Percentiles rank a stretch among this genome's conserved stretches.
Conservation (phyloP, 2,113 vertebrate species). For the Tachysurus fulvidraco region DNA sequence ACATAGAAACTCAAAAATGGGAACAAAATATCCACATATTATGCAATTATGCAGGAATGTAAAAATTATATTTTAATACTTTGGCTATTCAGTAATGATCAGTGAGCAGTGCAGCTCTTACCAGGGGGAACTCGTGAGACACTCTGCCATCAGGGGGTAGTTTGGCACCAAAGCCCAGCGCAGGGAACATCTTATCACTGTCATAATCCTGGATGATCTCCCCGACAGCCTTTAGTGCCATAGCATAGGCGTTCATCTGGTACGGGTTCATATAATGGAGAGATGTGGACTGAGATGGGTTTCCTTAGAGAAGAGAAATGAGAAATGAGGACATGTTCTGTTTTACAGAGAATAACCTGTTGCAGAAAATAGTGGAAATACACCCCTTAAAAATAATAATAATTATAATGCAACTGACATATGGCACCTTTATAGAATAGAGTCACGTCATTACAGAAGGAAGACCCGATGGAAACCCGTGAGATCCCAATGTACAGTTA, state of each 20-base stretch:
- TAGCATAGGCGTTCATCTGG: slow-evolving; percentile 93
- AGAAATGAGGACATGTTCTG: slow-evolving; percentile 42
- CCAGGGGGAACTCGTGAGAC: slow-evolving; percentile 91
- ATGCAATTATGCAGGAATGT: slow-evolving; percentile 16
- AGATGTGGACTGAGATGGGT: slow-evolving; percentile 91
- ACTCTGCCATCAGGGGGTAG: slow-evolving; percentile 88
- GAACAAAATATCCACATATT: background rate
- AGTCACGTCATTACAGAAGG: background rate
- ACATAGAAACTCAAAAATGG: background rate
- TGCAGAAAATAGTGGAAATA: background rate
- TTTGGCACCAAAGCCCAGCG: slow-evolving; percentile 91
- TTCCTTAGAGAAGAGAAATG: slow-evolving; percentile 68
- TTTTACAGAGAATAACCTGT: background rate
- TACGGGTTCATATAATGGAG: slow-evolving; percentile 96
- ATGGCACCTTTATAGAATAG: background rate
- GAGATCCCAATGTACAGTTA: background rate
- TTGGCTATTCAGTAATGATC: background rate
- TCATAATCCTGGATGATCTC: slow-evolving; percentile 97
- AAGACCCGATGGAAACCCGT: background rate
- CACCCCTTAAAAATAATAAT: background rate
- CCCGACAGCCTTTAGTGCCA: slow-evolving; percentile 90
- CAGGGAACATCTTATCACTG: slow-evolving; percentile 95
- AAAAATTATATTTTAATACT: background rate
- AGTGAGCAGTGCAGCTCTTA: slow-evolving; percentile 57
- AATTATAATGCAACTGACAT: background rate